These are phyloP conservation scores for Melitaea athalia DNA, from an alignment of 2,888 invertebrate species.

Conservation along the genomic window DNA sequence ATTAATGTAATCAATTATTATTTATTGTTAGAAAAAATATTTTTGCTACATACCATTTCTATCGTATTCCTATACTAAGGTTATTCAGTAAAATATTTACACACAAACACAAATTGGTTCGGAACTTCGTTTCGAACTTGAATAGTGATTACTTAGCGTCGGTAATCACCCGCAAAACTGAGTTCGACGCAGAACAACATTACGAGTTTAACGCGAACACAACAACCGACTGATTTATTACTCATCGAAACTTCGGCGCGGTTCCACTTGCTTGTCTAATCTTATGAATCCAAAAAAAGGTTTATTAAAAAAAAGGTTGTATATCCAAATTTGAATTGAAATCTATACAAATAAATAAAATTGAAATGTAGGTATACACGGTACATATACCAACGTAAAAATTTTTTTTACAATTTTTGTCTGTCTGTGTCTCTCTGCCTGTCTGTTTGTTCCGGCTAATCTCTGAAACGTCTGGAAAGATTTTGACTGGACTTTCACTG, in stretches of 20 bases:
- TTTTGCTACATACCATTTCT: neutral
- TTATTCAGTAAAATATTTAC: constrained; percentile 25
- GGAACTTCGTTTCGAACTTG: constrained; percentile 26
- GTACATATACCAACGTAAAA: too few species aligned
- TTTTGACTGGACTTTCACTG: too few species aligned
- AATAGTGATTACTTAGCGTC: constrained; percentile 28
- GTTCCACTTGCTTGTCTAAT: neutral
- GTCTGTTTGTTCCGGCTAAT: too few species aligned
- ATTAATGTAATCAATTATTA: neutral
- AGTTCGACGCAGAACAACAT: constrained; percentile 5
- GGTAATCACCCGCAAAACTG: constrained; percentile 22
- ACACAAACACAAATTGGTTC: constrained; percentile 31
- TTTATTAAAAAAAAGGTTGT: too few species aligned
- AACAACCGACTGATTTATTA: constrained; percentile 7
- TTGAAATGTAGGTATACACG: too few species aligned
- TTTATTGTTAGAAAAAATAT: neutral
- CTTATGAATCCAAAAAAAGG: too few species aligned
- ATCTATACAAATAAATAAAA: too few species aligned
- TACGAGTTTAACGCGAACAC: neutral
- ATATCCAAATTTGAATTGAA: too few species aligned
- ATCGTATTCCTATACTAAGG: neutral
- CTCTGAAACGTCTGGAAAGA: too few species aligned
- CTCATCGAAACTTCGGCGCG: neutral
- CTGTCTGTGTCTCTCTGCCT: too few species aligned
- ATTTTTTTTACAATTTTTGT: too few species aligned